A percentile compares a stretch with the other conserved stretches of the same genome.
Evolutionary conservation across 2,797 vertebrate genomes (phyloP).

Genomic region (Perodicticus potto): DNA sequence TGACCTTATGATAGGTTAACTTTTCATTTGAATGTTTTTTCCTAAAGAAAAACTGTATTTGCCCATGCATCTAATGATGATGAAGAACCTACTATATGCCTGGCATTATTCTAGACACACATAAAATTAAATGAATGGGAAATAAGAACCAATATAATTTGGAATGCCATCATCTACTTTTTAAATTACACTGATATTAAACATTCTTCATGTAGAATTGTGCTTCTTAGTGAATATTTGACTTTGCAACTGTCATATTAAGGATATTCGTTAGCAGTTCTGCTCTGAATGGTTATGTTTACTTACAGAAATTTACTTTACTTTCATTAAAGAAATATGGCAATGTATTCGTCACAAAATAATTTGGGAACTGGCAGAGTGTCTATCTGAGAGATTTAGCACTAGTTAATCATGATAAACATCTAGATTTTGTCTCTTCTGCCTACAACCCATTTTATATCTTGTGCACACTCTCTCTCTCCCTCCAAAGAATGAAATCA

Average conservation of each 20-base stretch:
- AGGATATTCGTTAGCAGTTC: conserved; percentile 41
- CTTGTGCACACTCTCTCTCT: neutral
- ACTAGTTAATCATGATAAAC: conserved; percentile 68
- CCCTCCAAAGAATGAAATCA: conserved; percentile 60
- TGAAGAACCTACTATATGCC: conserved; percentile 53
- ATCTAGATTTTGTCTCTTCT: conserved; percentile 58
- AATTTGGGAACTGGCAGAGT: conserved; percentile 57
- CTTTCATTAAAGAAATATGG: conserved; percentile 44
- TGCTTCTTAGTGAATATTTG: conserved; percentile 34
- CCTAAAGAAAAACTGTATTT: conserved; percentile 24
- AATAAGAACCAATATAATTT: conserved; percentile 59
- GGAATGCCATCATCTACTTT: conserved; percentile 54
- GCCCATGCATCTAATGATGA: conserved; percentile 28
- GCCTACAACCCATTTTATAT: conserved; percentile 62
- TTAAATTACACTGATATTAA: conserved; percentile 63
- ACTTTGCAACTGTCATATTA: conserved; percentile 66
- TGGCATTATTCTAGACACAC: neutral
- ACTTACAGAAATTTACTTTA: neutral
- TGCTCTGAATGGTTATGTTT: conserved; percentile 57
- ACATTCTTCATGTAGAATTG: conserved; percentile 45
- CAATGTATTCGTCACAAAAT: conserved; percentile 62
- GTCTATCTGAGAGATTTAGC: conserved; percentile 50
- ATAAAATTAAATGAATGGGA: conserved; percentile 61
- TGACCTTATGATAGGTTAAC: conserved; percentile 16
- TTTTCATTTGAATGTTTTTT: conserved; percentile 29